A percentile compares a stretch with the other conserved stretches of the same genome.
Conservation (phyloP, 2,113 vertebrate species). For the Prinia subflava region DNA sequence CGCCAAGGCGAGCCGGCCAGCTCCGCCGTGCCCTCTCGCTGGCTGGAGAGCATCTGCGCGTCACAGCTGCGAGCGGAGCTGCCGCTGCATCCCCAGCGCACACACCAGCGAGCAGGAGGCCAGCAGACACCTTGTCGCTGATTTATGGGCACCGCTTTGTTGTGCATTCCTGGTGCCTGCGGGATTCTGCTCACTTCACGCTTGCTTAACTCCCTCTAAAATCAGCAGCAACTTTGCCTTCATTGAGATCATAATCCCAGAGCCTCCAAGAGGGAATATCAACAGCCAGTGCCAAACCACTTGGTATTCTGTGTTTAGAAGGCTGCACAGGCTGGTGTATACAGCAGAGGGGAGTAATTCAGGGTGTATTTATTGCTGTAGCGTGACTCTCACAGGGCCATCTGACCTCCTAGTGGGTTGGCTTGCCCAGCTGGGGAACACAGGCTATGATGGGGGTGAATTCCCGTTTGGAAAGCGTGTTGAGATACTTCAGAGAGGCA, state of each 20-base stretch:
- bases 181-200: conserved; percentile 43
- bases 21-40: neutral
- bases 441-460: neutral
- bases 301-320: conserved; percentile 22
- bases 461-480: neutral
- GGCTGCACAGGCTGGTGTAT: neutral
- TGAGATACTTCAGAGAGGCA: conserved; percentile 11
- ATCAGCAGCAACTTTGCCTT: conserved; percentile 38
- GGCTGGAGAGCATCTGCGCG: neutral
- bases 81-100: neutral
- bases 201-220: conserved; percentile 34
- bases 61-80: neutral
- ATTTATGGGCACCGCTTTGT: conserved; percentile 5
- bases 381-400: neutral
- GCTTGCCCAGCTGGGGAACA: neutral
- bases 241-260: conserved; percentile 21
- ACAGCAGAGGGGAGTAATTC: conserved; percentile 6
- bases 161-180: neutral
- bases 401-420: neutral
- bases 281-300: conserved; percentile 21
- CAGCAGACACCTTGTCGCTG: conserved; percentile 4
- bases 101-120: neutral
- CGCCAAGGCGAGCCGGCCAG: fast-evolving
- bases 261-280: conserved; percentile 36
- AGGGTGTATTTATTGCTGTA: conserved; percentile 26